Percentiles rank a stretch among this genome's conserved stretches.
These are phyloP conservation scores for Porites lobata DNA, from an alignment of 92 coral and sea anemone genomes.

Conservation along the genomic window DNA sequence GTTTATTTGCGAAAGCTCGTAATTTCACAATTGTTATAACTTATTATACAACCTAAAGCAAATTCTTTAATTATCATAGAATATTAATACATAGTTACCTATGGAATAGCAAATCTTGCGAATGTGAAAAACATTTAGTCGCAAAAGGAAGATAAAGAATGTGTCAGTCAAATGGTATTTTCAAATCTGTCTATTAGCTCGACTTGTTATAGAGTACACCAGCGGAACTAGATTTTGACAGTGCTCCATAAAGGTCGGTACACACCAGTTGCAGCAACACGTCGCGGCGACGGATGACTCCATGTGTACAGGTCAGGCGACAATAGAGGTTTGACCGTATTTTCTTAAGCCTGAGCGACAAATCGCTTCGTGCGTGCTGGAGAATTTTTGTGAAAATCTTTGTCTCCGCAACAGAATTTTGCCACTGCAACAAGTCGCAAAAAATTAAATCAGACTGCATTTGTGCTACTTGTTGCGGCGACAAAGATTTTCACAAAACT, in stretches of 20 bases:
- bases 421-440: too few species aligned
- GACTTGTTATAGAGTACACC: background rate
- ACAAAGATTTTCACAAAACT: too few species aligned
- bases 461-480: too few species aligned
- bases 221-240: background rate
- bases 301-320: too few species aligned
- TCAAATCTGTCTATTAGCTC: background rate
- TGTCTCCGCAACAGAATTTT: too few species aligned
- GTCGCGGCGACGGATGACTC: too few species aligned
- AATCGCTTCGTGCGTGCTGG: too few species aligned
- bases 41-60: conserved; percentile 45
- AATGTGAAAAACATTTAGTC: background rate
- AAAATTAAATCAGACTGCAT: too few species aligned
- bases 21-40: conserved; percentile 28
- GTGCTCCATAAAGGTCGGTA: background rate
- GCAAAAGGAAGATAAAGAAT: background rate
- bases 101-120: background rate
- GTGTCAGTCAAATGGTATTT: background rate
- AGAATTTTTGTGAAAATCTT: too few species aligned
- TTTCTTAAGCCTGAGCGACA: too few species aligned
- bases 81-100: conserved; percentile 12
- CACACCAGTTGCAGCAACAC: too few species aligned
- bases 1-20: conserved; percentile 37
- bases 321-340: too few species aligned
- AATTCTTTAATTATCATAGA: background rate